A percentile compares a stretch with the other conserved stretches of the same genome.
phyloP scores from a whole-genome alignment of 2,113 vertebrate genomes.

The Cardinalis cardinalis region DNA sequence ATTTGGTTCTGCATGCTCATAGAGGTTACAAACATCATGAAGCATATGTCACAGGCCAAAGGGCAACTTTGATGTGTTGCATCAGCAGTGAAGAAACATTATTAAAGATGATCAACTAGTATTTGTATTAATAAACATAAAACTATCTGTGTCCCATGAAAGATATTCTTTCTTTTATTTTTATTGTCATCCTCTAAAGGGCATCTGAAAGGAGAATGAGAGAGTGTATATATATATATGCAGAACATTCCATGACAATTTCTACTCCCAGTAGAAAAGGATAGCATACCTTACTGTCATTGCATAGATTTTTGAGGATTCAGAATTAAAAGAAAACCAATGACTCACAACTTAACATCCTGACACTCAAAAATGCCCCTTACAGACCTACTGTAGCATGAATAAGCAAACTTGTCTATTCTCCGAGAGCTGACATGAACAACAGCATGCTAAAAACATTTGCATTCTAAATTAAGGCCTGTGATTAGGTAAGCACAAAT shows the following conservation, averaged over 20 bases:
- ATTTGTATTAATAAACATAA: neutral
- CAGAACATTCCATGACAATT: neutral
- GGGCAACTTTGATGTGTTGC: neutral
- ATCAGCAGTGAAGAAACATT: neutral
- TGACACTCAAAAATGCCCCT: neutral
- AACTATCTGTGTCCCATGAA: constrained; percentile 12
- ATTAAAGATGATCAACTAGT: neutral
- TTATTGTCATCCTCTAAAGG: neutral
- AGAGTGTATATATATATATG: neutral
- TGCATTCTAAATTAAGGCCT: neutral
- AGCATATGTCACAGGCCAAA: neutral
- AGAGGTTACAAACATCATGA: neutral
- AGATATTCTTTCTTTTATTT: neutral
- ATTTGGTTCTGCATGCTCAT: neutral
- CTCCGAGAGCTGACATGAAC: neutral
- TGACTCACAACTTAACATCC: neutral
- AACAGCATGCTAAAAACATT: neutral
- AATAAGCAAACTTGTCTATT: constrained; percentile 67
- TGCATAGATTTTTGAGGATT: neutral
- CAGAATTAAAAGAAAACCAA: neutral
- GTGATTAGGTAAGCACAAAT: neutral
- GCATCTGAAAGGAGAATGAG: neutral
- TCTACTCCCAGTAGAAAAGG: neutral
- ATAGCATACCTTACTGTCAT: neutral
- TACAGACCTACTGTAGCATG: constrained; percentile 38